These are phyloP conservation scores for Epinotia ramella DNA, from an alignment of 2,888 invertebrate genomes.

Conservation along the genomic window DNA sequence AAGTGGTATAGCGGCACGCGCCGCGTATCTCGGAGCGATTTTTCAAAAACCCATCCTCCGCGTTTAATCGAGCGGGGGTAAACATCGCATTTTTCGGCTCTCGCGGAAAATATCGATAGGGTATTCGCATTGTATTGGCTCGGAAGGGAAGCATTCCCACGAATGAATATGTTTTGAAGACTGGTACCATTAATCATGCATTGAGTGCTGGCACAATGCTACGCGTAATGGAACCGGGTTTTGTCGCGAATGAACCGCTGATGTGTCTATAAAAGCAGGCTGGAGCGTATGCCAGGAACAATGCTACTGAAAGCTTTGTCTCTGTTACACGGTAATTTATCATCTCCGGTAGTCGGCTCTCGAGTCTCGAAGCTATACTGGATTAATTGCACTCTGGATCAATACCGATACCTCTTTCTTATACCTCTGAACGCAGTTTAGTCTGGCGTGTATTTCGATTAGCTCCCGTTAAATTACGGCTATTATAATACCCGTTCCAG, in stretches of 20 bases:
- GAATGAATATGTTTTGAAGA: constrained; percentile 77
- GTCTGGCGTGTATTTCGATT: constrained; percentile 18
- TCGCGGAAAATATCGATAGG: constrained; percentile 75
- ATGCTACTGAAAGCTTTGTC: constrained; percentile 66
- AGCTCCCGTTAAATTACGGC: constrained; percentile 36
- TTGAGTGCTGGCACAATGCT: constrained; percentile 75
- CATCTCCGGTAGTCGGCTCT: constrained; percentile 54
- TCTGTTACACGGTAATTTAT: constrained; percentile 62
- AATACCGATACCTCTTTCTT: constrained; percentile 27
- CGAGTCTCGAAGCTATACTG: constrained; percentile 26
- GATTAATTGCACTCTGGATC: constrained; percentile 41
- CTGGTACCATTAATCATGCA: constrained; percentile 78
- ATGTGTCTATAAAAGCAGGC: constrained; percentile 63
- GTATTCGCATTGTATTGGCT: constrained; percentile 66
- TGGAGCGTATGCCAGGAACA: constrained; percentile 56
- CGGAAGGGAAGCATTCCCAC: constrained; percentile 69
- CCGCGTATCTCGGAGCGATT: constrained; percentile 68
- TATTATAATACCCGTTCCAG: constrained; percentile 50
- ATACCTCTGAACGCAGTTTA: neutral
- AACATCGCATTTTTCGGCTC: constrained; percentile 80
- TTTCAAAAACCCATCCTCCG: constrained; percentile 75
- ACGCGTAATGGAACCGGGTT: constrained; percentile 71
- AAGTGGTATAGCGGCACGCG: constrained; percentile 62
- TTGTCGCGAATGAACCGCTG: constrained; percentile 68
- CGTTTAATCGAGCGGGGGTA: constrained; percentile 82